Evolutionary conservation across 2,797 vertebrate genomes (phyloP).

Genomic region (Amniataba percoides): DNA sequence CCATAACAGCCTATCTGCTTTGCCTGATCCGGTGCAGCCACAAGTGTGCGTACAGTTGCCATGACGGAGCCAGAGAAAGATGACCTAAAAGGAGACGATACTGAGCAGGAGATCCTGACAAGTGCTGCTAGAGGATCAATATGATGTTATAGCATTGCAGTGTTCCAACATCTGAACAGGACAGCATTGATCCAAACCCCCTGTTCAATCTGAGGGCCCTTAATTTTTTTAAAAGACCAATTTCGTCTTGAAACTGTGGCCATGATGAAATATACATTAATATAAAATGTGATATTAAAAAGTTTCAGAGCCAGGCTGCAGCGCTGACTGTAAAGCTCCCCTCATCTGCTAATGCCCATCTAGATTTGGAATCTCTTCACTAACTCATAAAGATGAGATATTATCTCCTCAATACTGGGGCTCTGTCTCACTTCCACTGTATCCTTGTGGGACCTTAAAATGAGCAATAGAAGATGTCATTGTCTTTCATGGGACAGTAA

Average conservation of each 20-base stretch:
- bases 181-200: conserved; percentile 15
- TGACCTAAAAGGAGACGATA: conserved; percentile 23
- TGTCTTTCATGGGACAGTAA: conserved; percentile 67
- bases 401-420: conserved; percentile 39
- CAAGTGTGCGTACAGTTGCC: conserved; percentile 4
- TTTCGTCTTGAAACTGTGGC: conserved; percentile 1
- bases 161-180: conserved; percentile 35
- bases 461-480: conserved; percentile 58
- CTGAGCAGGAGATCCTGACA: conserved; percentile 3
- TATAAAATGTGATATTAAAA: conserved; percentile 33
- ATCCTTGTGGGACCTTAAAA: conserved; percentile 59
- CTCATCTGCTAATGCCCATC: conserved; percentile 51
- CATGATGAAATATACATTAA: conserved; percentile 30
- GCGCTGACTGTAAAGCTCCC: conserved; percentile 31
- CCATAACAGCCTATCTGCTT: conserved; percentile 48
- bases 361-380: conserved; percentile 45
- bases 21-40: conserved; percentile 25
- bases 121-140: conserved; percentile 38
- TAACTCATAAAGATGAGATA: conserved; percentile 71
- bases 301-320: conserved; percentile 27
- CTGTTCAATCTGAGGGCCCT: background rate
- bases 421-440: conserved; percentile 42
- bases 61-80: conserved; percentile 15
- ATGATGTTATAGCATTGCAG: background rate
- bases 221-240: conserved; percentile 9